Evolutionary conservation across 2,797 vertebrate species (phyloP).

Genomic region (Myotis daubentonii): DNA sequence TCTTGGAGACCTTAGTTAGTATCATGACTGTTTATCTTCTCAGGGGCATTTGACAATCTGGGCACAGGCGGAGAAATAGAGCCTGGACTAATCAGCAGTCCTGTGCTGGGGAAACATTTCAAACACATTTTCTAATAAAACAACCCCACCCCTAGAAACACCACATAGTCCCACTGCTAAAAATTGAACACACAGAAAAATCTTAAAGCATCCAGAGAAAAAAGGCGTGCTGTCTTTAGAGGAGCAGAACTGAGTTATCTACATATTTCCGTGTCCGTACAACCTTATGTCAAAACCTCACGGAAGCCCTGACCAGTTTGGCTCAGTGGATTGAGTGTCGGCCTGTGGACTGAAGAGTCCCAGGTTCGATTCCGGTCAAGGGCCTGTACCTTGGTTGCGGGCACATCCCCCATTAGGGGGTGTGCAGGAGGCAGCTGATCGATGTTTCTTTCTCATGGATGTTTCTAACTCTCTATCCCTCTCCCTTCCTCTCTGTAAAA

Average conservation of each 20-base stretch:
- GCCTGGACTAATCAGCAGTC: neutral
- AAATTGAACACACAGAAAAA: conserved; percentile 21
- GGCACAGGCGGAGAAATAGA: neutral
- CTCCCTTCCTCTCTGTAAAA: too few species aligned
- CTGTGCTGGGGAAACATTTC: neutral
- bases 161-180: neutral
- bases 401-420: too few species aligned
- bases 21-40: neutral
- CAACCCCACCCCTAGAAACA: neutral
- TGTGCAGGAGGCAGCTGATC: too few species aligned
- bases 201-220: neutral
- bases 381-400: too few species aligned
- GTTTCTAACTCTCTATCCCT: too few species aligned
- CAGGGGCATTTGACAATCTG: neutral
- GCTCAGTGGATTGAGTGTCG: too few species aligned
- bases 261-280: neutral
- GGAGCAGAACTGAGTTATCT: neutral
- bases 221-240: neutral
- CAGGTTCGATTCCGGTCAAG: too few species aligned
- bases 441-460: too few species aligned
- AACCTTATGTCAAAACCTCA: neutral
- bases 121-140: neutral
- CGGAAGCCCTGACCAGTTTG: too few species aligned
- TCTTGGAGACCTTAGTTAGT: neutral
- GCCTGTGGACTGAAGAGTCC: too few species aligned